Conservation (phyloP, 2,113 vertebrate genomes). For the Pao palembangensis region DNA sequence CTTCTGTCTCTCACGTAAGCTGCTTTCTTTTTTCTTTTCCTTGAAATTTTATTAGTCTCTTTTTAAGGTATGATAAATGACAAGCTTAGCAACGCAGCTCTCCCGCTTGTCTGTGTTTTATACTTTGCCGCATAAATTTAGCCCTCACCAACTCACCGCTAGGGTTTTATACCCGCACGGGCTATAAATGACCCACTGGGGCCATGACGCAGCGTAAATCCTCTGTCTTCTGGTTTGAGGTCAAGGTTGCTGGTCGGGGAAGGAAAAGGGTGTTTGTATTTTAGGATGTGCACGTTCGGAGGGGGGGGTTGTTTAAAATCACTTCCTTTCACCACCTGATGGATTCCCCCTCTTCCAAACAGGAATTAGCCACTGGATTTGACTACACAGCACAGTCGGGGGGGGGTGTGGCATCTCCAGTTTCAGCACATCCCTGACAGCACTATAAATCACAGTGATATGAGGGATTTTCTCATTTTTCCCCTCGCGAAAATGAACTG, state of each 20-base stretch:
- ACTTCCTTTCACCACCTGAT: slow-evolving; percentile 6
- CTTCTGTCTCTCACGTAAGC: neutral
- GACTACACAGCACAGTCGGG: neutral
- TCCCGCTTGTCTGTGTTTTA: neutral
- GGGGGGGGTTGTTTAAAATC: slow-evolving; percentile 1
- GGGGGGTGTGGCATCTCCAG: neutral
- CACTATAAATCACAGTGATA: too few species aligned
- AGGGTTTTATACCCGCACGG: slow-evolving; percentile 16
- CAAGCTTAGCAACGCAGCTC: neutral
- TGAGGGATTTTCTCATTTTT: too few species aligned
- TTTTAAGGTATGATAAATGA: neutral
- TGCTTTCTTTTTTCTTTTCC: neutral
- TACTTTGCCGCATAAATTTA: neutral
- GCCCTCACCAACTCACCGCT: slow-evolving; percentile 5
- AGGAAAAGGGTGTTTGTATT: slow-evolving; percentile 21
- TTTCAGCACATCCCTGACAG: too few species aligned
- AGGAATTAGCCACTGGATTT: neutral
- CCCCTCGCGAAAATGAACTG: too few species aligned
- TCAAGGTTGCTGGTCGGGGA: slow-evolving; percentile 2
- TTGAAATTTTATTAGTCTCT: neutral
- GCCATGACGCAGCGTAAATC: neutral
- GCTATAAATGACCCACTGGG: slow-evolving; percentile 5
- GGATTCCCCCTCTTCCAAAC: neutral
- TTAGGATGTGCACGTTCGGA: slow-evolving; percentile 14
- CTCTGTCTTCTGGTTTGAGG: slow-evolving; percentile 3